Base-by-base conservation (phyloP, 2,888 invertebrate species). In the Oeneis ivallda region DNA sequence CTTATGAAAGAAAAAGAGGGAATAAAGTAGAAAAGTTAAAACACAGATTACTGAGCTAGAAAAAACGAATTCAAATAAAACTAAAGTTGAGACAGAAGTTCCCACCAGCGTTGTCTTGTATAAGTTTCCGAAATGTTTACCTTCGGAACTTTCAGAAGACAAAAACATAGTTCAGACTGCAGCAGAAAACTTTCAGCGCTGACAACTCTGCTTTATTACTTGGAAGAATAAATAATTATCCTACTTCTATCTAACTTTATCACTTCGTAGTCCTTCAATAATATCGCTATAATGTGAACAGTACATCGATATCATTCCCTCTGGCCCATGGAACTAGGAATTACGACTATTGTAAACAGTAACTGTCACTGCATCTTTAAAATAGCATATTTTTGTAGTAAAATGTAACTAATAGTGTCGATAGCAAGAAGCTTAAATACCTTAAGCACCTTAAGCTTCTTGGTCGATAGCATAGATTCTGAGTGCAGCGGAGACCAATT, bases 51-150 rank as follows among this genome's bases (percentile, higher is more conserved):
- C 10, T 58, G 17, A 58, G 34, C 15, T 9, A 17, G 32, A 45
- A 15, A 58, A 34, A 45, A 34, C 19, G 34, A 41, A 41, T 39
- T 58, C 45, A 15, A 15, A 47, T 47, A 15, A 58, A 47, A 45
- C 43, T 32, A 45, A 47, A 58, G 58, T 58, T 58, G 34, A 32
- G 45, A 47, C 15, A 2, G 17, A 47, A 58, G 47, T 47, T 58
- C 43, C 34, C 34, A 45, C 34, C 47, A 47, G 45, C 47, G 17
- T 17, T 47, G 58, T 47, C 47, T 47, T 58, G 58, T 58, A 11
- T 47, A 34, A 47, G 58, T 45, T 58, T 57, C 34, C 9, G 47
- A 58, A 58, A 58, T 58, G 45, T 58, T 58, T 58, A 58, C 58
- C 47, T 58, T 58, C 39, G 47, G 19, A 58, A 58, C 45, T 47